A percentile compares a stretch with the other conserved stretches of the same genome.
phyloP scores from a whole-genome alignment of 2,113 vertebrate genomes.

The Suricata suricatta region DNA sequence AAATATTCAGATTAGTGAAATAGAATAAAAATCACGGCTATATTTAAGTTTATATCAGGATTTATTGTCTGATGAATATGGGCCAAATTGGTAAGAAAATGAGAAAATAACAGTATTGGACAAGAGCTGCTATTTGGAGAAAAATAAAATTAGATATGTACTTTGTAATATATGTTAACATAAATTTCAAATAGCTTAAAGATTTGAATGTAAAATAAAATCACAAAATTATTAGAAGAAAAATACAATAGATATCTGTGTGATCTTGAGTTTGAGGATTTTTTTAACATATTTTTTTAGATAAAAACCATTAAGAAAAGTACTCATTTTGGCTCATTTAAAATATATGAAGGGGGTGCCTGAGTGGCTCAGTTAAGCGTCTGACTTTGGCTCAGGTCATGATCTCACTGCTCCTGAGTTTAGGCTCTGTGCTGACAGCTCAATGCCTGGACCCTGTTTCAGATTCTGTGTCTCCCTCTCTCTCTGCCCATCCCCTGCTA shows the following conservation, averaged over 20 bases:
- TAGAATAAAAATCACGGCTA: not conserved
- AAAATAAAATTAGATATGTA: conserved; percentile 22
- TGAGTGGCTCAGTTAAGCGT: no score
- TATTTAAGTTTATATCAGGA: not conserved
- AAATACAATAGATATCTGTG: not conserved
- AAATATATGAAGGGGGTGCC: not conserved
- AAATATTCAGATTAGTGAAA: not conserved
- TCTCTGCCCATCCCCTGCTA: no score
- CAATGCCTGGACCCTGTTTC: no score
- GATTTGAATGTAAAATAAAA: not conserved
- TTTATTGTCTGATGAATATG: not conserved
- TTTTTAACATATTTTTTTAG: not conserved
- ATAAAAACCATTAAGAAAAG: not conserved
- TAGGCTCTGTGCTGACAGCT: no score
- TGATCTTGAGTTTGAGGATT: not conserved
- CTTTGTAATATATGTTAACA: not conserved
- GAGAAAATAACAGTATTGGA: not conserved
- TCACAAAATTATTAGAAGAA: not conserved
- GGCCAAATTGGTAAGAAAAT: not conserved
- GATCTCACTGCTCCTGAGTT: no score
- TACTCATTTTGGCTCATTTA: not conserved
- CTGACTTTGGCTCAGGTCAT: no score
- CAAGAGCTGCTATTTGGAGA: not conserved
- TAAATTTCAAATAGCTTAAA: not conserved
- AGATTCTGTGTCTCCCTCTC: no score